Percentiles rank a stretch among this genome's conserved stretches.
Evolutionary conservation across 2,113 vertebrate genomes (phyloP).

Genomic region (Pseudopipra pipra): DNA sequence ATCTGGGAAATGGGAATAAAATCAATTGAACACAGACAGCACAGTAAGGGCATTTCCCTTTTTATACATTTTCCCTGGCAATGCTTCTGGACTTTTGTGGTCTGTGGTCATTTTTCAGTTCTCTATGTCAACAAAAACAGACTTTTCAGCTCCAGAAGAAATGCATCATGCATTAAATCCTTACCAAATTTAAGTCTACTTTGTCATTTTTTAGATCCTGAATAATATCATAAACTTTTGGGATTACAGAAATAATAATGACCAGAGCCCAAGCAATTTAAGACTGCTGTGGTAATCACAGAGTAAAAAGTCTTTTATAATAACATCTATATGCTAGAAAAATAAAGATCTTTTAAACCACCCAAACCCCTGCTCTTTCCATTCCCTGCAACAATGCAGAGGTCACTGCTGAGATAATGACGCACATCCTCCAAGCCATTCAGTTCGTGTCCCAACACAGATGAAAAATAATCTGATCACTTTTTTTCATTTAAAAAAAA

Average conservation of each 20-base stretch:
- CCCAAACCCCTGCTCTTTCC: constrained; percentile 43
- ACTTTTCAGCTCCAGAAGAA: constrained; percentile 54
- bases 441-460: background rate
- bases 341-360: constrained; percentile 67
- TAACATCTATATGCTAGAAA: constrained; percentile 64
- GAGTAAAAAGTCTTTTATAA: constrained; percentile 68
- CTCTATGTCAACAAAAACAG: constrained; percentile 65
- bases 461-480: constrained; percentile 48
- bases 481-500: constrained; percentile 22
- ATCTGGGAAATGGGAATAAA: constrained; percentile 53
- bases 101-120: constrained; percentile 67
- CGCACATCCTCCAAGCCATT: background rate
- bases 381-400: constrained; percentile 5
- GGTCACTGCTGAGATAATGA: background rate
- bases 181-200: constrained; percentile 48
- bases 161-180: constrained; percentile 59
- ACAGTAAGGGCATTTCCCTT: constrained; percentile 51
- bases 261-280: constrained; percentile 71
- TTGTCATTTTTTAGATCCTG: constrained; percentile 35
- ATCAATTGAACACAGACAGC: constrained; percentile 51
- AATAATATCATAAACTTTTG: constrained; percentile 56
- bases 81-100: constrained; percentile 4
- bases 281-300: constrained; percentile 71
- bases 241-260: constrained; percentile 74
- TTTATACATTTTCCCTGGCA: constrained; percentile 64